Conservation (phyloP, 2,888 invertebrate species). For the Zaprionus obscuricornis region DNA sequence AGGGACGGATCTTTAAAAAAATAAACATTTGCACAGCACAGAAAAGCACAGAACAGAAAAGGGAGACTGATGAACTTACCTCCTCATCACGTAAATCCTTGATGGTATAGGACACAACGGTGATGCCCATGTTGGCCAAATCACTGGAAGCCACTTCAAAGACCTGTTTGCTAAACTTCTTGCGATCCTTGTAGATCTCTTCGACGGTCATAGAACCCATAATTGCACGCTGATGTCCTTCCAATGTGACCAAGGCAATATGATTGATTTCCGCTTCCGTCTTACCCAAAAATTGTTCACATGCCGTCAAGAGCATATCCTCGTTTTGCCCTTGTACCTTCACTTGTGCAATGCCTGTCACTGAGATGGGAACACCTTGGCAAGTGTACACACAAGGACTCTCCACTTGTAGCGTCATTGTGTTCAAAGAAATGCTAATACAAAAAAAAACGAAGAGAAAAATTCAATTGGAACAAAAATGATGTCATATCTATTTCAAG, state of each 20-base stretch:
- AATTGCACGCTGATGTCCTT: constrained; percentile 97
- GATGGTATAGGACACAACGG: constrained; percentile 96
- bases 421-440: constrained; percentile 95
- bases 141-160: constrained; percentile 98
- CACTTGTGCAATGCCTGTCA: constrained; percentile 98
- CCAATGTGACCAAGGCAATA: constrained; percentile 95
- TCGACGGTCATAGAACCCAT: constrained; percentile 99
- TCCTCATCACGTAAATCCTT: constrained; percentile 98
- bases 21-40: too few relatives aligned
- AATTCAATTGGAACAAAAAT: neutral
- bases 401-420: constrained; percentile 98
- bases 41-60: too few relatives aligned
- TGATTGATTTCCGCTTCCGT: constrained; percentile 94
- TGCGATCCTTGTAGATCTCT: constrained; percentile 97
- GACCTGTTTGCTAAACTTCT: constrained; percentile 97
- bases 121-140: constrained; percentile 97
- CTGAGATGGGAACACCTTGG: constrained; percentile 98
- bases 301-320: constrained; percentile 91
- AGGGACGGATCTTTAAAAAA: too few relatives aligned
- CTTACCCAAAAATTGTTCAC: constrained; percentile 97
- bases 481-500: constrained; percentile 21
- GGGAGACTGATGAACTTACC: too few relatives aligned
- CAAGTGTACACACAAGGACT: constrained; percentile 98
- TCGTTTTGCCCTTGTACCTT: constrained; percentile 90
- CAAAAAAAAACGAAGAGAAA: neutral